Conservation (phyloP, 2,888 invertebrate species). For the Octonoba sinensis region DNA sequence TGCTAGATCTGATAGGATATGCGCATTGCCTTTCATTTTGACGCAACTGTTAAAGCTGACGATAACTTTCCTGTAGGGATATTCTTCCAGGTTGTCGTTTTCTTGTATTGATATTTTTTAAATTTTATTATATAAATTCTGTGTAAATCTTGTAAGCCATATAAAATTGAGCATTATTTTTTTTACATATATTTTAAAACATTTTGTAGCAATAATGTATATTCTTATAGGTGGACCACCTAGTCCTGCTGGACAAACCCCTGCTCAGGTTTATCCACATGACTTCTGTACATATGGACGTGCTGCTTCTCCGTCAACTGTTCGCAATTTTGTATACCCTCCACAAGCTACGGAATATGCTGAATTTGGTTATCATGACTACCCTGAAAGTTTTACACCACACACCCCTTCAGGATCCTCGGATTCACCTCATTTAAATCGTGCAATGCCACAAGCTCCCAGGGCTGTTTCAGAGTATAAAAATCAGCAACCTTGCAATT, state of each 20-base stretch:
- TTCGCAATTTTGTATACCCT: conserved; percentile 54
- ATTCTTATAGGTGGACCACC: conserved; percentile 66
- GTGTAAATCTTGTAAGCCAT: neutral
- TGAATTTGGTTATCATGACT: conserved; percentile 64
- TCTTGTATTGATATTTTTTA: too few species aligned
- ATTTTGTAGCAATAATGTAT: neutral
- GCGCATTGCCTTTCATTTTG: too few species aligned
- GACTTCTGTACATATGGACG: conserved; percentile 64
- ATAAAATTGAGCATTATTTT: neutral
- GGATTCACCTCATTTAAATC: conserved; percentile 62
- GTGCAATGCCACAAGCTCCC: conserved; percentile 67
- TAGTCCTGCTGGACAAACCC: conserved; percentile 67
- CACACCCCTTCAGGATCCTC: conserved; percentile 63
- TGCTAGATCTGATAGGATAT: too few species aligned
- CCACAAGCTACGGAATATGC: conserved; percentile 46
- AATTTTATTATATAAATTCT: neutral
- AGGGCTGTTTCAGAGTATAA: conserved; percentile 56
- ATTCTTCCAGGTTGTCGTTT: too few species aligned
- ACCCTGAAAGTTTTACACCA: conserved; percentile 27
- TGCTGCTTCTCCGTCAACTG: conserved; percentile 54
- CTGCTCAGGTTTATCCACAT: conserved; percentile 61
- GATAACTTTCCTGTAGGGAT: too few species aligned
- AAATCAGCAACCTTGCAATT: conserved; percentile 75
- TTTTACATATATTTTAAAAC: neutral
- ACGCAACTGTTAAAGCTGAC: too few species aligned